Evolutionary conservation across 2,113 vertebrate species (phyloP).

Genomic region (Oceanites oceanicus): DNA sequence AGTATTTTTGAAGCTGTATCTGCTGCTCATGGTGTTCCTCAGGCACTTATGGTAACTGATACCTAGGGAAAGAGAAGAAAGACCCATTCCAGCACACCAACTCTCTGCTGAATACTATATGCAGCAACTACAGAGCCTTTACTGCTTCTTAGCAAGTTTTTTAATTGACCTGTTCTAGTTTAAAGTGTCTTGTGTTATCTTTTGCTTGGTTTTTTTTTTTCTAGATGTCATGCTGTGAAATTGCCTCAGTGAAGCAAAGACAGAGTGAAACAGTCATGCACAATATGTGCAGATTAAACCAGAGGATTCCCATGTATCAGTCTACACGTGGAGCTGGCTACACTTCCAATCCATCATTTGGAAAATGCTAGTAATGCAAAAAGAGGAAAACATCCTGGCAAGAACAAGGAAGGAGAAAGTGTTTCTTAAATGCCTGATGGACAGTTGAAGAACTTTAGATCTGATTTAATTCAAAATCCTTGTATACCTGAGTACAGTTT

Average conservation of each 20-base stretch:
- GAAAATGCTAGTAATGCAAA: neutral
- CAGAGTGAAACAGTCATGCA: neutral
- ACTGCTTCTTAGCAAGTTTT: constrained; percentile 58
- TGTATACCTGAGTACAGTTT: neutral
- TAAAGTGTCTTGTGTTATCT: constrained; percentile 34
- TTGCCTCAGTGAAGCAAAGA: constrained; percentile 38
- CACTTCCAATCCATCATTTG: neutral
- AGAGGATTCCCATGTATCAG: neutral
- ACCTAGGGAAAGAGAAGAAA: constrained; percentile 15
- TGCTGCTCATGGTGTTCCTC: neutral
- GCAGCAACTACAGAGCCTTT: constrained; percentile 17
- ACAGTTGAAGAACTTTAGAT: neutral
- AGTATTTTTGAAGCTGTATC: constrained; percentile 25
- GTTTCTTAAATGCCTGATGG: neutral
- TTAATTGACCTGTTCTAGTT: constrained; percentile 55
- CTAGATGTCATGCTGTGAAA: constrained; percentile 32
- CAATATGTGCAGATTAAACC: neutral
- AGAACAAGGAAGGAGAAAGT: neutral
- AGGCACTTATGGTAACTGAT: neutral
- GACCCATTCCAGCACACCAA: neutral
- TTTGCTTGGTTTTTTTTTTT: constrained; percentile 5
- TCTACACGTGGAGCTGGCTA: neutral
- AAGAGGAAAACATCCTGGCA: neutral
- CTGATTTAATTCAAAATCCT: neutral
- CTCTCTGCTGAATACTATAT: neutral